A percentile compares a stretch with the other conserved stretches of the same genome.
Evolutionary conservation across 2,113 vertebrate genomes (phyloP).

Genomic region (Brachionichthys hirsutus): DNA sequence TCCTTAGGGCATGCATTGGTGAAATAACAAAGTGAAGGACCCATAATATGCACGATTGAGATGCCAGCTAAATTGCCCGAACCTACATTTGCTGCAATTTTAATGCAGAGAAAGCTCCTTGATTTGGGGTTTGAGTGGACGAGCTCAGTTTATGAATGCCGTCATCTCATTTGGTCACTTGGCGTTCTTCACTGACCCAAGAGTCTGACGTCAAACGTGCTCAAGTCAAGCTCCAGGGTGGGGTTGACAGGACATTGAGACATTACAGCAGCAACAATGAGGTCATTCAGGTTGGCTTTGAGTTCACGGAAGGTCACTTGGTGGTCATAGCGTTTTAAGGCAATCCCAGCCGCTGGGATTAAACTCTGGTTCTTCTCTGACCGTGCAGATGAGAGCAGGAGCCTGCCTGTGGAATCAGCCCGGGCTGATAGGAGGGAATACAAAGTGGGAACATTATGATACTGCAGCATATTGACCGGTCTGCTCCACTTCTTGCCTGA

Average conservation of each 20-base stretch:
- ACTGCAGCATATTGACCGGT: constrained; percentile 49
- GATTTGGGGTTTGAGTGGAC: too few relatives aligned
- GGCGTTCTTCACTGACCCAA: constrained; percentile 12
- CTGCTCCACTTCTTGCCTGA: constrained; percentile 60
- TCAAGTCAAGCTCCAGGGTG: constrained; percentile 38
- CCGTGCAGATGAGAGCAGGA: constrained; percentile 16
- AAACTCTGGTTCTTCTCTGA: not conserved
- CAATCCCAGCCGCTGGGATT: too few relatives aligned
- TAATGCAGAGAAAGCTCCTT: too few relatives aligned
- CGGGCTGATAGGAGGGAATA: constrained; percentile 26
- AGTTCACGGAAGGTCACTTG: too few relatives aligned
- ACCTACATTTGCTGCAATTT: too few relatives aligned
- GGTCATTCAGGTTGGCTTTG: not conserved
- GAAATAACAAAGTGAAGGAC: too few relatives aligned
- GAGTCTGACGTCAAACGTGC: constrained; percentile 30
- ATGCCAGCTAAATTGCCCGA: too few relatives aligned
- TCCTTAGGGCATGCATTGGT: too few relatives aligned
- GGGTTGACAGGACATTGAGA: constrained; percentile 28
- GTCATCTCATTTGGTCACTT: constrained; percentile 22
- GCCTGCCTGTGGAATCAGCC: constrained; percentile 5
- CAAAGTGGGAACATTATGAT: constrained; percentile 49
- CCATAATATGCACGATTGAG: too few relatives aligned
- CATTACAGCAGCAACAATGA: constrained; percentile 27
- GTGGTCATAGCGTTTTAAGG: too few relatives aligned
- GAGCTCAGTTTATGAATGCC: constrained; percentile 3